Base-by-base conservation (phyloP, 2,888 invertebrate genomes). In the Microctonus aethiopoides region DNA sequence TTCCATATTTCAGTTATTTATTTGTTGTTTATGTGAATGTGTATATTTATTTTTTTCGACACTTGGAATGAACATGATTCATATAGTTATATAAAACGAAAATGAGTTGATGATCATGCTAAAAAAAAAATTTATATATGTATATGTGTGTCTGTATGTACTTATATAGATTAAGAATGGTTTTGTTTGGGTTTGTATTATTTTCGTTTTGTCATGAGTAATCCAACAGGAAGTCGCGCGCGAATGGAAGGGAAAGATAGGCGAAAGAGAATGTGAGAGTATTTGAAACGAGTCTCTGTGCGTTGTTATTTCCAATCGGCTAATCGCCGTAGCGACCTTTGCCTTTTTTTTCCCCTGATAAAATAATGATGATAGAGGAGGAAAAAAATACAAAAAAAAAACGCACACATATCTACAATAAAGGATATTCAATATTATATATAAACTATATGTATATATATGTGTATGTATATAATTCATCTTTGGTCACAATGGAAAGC, bases 291-390 rank as follows among this genome's bases (percentile, higher is more conserved):
- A 7, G 16, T 39, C 54, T 39, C 54, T 32, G 34, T 57, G 22
- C 56, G 62, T 73, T 70, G 63, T 71, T 70, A n/a, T n/a, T 73
- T 76, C 72, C 77, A 77, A 78, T 76, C 72, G 71, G 69, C 74
- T 76, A 75, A 76, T 74, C 76, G 72, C 73, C 74, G 71, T 75
- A 72, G 73, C 77, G 72, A 72, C 73, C 77, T 75, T 74, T 70
- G 74, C 71, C 46, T 76, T 74, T 73, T 64, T 70, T 72, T 71
- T 72, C 29, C 29, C 22, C 26, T 16, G 26, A 54, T 54, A 26
- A 6, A 54, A 54, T 24, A 22, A n/a, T n/a, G n/a, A 22, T 24
- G 26, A 26, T 9, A 54, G 46, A 41, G 41, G 5, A 16, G n/a
- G 13, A 41, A 6, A n/a, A 6, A 7, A 16, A 46, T 20, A 46